Conservation (phyloP, 2,113 vertebrate genomes). For the Sturnus vulgaris region DNA sequence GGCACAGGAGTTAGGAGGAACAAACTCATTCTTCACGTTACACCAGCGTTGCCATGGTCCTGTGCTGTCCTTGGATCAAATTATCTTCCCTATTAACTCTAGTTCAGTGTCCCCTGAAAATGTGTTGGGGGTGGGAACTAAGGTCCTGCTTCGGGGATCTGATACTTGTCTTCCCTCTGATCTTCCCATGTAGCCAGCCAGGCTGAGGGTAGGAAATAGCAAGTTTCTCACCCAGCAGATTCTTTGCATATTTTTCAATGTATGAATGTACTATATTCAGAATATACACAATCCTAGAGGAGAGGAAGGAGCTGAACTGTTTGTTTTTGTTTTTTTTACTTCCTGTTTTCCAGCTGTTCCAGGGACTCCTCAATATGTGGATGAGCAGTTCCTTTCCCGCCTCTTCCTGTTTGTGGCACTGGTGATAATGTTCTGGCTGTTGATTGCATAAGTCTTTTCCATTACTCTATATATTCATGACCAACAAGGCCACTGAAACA, state of each 20-base stretch:
- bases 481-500: constrained; percentile 44
- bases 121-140: not conserved
- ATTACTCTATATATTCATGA: constrained; percentile 8
- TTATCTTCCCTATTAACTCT: not conserved
- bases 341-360: constrained; percentile 83
- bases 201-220: not conserved
- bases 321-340: not conserved
- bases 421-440: constrained; percentile 98
- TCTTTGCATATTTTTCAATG: not conserved
- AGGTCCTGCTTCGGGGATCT: not conserved
- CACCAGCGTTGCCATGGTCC: not conserved
- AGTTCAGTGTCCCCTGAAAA: not conserved
- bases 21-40: not conserved
- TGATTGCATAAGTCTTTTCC: constrained; percentile 84
- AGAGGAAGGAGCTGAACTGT: constrained; percentile 27
- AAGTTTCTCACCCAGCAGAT: not conserved
- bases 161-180: not conserved
- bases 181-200: not conserved
- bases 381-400: constrained; percentile 97
- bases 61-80: not conserved
- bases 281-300: not conserved
- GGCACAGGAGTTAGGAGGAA: not conserved
- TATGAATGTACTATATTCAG: not conserved
- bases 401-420: constrained; percentile 97
- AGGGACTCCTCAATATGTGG: constrained; percentile 93